Percentiles rank a stretch among this genome's conserved stretches.
phyloP scores from a whole-genome alignment of 2,113 vertebrate genomes.

The Corapipo altera region DNA sequence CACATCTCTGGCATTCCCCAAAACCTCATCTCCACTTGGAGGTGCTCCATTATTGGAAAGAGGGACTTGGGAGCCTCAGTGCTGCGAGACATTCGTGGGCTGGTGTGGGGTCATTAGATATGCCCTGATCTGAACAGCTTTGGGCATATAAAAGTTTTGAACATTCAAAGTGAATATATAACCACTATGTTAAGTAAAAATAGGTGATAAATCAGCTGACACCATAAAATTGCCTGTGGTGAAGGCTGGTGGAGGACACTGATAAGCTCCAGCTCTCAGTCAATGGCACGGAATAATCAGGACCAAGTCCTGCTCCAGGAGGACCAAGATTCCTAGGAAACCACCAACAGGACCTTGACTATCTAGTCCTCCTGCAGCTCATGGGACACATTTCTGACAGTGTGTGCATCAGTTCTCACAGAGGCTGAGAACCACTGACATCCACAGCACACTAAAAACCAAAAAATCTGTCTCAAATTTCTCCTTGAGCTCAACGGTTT shows the following conservation, averaged over 20 bases:
- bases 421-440: not conserved
- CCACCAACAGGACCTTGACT: not conserved
- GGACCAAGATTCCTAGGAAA: not conserved
- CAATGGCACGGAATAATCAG: not conserved
- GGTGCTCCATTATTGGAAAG: not conserved
- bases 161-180: not conserved
- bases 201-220: not conserved
- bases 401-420: not conserved
- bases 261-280: not conserved
- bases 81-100: not conserved
- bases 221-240: not conserved
- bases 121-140: not conserved
- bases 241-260: not conserved
- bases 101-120: not conserved
- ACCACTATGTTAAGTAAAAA: not conserved
- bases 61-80: not conserved
- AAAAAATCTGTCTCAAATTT: not conserved
- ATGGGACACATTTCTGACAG: not conserved
- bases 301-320: not conserved
- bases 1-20: not conserved
- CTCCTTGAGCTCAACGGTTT: not conserved
- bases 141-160: not conserved
- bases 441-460: not conserved
- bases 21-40: not conserved
- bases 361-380: not conserved